A percentile compares a stretch with the other conserved stretches of the same genome.
These are phyloP conservation scores for Phrynocephalus versicolor DNA, from an alignment of 2,113 vertebrate species.

Conservation along the genomic window DNA sequence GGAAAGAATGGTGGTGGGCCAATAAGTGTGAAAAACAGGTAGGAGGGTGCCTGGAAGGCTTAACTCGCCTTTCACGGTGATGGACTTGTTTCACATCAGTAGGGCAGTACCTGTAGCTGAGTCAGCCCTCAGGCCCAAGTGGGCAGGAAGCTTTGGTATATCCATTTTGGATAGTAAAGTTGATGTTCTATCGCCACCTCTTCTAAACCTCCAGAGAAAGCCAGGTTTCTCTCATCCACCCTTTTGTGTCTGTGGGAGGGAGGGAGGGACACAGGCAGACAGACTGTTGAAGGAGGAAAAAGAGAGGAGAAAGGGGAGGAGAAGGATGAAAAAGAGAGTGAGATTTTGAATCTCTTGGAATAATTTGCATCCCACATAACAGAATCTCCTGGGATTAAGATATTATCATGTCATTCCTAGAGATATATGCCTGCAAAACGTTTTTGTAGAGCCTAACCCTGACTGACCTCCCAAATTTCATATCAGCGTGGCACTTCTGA, in stretches of 20 bases:
- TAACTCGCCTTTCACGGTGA: neutral
- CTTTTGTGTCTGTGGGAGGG: neutral
- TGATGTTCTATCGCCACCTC: neutral
- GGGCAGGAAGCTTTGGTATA: neutral
- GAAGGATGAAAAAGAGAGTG: too few relatives aligned
- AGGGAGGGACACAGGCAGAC: neutral
- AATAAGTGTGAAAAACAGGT: neutral
- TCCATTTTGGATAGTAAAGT: neutral
- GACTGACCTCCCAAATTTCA: fast-evolving
- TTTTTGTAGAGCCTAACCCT: neutral
- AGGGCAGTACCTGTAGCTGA: neutral
- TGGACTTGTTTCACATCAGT: neutral
- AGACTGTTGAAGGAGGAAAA: too few relatives aligned
- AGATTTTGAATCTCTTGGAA: too few relatives aligned
- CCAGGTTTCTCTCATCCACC: too few relatives aligned
- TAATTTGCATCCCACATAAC: too few relatives aligned
- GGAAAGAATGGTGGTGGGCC: conserved; percentile 10
- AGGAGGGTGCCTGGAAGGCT: neutral
- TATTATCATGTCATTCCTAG: neutral
- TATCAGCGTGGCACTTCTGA: neutral
- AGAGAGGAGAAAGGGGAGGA: neutral
- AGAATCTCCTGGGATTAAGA: neutral
- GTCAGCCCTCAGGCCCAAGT: neutral
- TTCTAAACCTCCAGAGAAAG: neutral
- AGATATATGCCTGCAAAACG: neutral